Conservation (phyloP, 2,797 vertebrate genomes). For the Lutjanus campechanus region DNA sequence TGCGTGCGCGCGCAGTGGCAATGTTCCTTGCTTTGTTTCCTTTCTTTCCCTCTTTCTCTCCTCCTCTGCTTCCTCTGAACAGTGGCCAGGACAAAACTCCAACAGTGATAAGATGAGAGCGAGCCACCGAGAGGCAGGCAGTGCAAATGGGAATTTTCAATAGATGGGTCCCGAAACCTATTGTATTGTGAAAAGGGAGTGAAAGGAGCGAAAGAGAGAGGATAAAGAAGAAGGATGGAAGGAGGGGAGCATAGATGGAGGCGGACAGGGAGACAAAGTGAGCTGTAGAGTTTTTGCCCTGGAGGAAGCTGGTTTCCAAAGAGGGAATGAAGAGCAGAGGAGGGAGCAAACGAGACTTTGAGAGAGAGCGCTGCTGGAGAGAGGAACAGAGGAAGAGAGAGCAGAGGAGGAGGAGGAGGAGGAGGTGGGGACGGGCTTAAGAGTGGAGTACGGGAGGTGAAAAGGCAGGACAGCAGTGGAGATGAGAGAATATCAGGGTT, state of each 20-base stretch:
- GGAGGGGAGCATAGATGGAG: conserved; percentile 64
- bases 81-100: conserved; percentile 52
- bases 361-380: conserved; percentile 60
- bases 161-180: conserved; percentile 64
- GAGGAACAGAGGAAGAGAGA: conserved; percentile 39
- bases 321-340: conserved; percentile 65
- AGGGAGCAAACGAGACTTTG: conserved; percentile 73
- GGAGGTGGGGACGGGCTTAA: conserved; percentile 24
- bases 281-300: conserved; percentile 74
- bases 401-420: conserved; percentile 11
- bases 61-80: conserved; percentile 37
- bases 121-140: conserved; percentile 60
- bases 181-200: conserved; percentile 54
- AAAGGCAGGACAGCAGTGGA: conserved; percentile 24
- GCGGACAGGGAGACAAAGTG: conserved; percentile 73
- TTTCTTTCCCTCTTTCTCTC: conserved; percentile 26
- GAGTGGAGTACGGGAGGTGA: conserved; percentile 31
- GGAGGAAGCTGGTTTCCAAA: conserved; percentile 71
- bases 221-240: conserved; percentile 65
- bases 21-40: conserved; percentile 28
- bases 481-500: conserved; percentile 4
- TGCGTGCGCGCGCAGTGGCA: conserved; percentile 13
- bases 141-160: conserved; percentile 73
- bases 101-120: conserved; percentile 58
- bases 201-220: conserved; percentile 51